A percentile compares a stretch with the other conserved stretches of the same genome.
Evolutionary conservation across 2,888 invertebrate genomes (phyloP).

Genomic region (Mythimna loreyi): DNA sequence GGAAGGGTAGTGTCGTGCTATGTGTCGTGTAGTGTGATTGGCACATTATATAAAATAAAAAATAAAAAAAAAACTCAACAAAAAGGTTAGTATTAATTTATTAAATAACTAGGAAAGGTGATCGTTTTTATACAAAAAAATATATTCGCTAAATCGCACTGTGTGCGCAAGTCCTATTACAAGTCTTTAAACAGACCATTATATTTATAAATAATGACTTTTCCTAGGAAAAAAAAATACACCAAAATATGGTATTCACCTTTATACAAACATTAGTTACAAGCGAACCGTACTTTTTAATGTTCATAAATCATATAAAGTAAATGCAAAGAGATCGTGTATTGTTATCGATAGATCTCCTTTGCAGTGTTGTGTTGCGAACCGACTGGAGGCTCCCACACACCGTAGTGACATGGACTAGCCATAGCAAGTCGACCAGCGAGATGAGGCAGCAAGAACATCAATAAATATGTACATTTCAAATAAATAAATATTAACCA

Average conservation of each 20-base stretch:
- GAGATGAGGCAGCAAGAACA: background rate
- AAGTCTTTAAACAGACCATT: conserved; percentile 86
- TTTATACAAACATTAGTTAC: conserved; percentile 68
- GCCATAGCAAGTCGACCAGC: background rate
- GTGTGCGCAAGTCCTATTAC: conserved; percentile 67
- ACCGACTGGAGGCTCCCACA: conserved; percentile 23
- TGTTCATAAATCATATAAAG: conserved; percentile 65
- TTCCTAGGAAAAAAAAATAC: conserved; percentile 82
- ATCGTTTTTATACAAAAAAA: conserved; percentile 66
- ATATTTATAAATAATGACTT: conserved; percentile 78
- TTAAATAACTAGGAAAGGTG: conserved; percentile 61
- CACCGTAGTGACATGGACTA: background rate
- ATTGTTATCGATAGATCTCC: conserved; percentile 60
- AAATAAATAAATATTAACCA: background rate
- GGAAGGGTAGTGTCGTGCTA: conserved; percentile 13
- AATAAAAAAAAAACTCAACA: conserved; percentile 58
- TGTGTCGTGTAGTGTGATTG: conserved; percentile 36
- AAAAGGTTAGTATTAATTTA: conserved; percentile 67
- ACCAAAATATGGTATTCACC: conserved; percentile 78
- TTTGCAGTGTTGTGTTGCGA: conserved; percentile 54
- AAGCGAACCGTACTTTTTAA: conserved; percentile 63
- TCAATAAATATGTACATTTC: background rate
- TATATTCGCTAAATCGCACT: conserved; percentile 64
- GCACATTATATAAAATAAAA: conserved; percentile 33
- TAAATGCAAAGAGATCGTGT: conserved; percentile 69